These are phyloP conservation scores for Pemphigus obesinymphae DNA, from an alignment of 1,140 invertebrate species.

Conservation along the genomic window DNA sequence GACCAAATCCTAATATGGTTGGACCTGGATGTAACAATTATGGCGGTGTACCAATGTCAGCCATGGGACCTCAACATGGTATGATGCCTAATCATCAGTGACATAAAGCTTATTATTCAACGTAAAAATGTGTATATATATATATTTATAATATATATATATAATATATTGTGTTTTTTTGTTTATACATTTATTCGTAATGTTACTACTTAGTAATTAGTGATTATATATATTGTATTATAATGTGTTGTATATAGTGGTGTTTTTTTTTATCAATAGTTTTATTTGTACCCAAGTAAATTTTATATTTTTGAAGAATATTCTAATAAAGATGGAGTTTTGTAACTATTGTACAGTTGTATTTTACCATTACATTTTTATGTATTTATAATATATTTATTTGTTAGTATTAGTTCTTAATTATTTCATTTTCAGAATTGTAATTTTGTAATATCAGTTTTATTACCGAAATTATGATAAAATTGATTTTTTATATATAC, in stretches of 20 bases:
- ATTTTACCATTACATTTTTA: neutral
- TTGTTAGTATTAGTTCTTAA: neutral
- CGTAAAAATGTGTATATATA: neutral
- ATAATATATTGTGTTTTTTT: no score
- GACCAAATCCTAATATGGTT: conserved; percentile 27
- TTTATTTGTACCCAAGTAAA: neutral
- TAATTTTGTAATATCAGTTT: neutral
- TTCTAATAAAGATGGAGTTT: neutral
- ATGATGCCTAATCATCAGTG: conserved; percentile 33
- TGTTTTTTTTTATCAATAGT: neutral
- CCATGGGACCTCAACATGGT: conserved; percentile 34
- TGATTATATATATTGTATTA: neutral
- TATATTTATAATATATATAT: no score
- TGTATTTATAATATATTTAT: neutral
- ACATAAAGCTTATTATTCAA: conserved; percentile 27
- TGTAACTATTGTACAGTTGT: neutral
- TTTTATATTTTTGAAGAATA: neutral
- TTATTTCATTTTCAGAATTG: neutral
- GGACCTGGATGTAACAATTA: conserved; percentile 33
- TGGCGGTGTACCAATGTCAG: conserved; percentile 29
- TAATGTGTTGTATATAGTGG: neutral
- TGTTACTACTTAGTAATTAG: neutral
- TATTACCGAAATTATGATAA: neutral
- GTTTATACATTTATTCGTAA: neutral
- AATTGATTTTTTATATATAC: neutral